These are phyloP conservation scores for Microcebus ravelobensis DNA, from an alignment of 2,113 vertebrate genomes.

Conservation along the genomic window DNA sequence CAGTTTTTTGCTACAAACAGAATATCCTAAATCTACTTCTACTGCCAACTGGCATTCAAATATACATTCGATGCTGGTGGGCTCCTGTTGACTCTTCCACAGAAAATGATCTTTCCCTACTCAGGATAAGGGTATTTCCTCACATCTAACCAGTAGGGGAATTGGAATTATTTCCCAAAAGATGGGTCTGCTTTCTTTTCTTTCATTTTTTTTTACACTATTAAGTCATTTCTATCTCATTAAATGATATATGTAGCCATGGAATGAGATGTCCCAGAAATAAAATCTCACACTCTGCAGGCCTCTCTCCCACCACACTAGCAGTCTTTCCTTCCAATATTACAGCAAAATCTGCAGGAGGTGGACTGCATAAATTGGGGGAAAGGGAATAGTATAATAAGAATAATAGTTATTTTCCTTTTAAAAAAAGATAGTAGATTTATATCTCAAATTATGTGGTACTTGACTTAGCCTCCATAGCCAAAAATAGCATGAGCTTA, in stretches of 20 bases:
- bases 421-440: conserved; percentile 7
- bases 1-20: background rate
- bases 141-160: background rate
- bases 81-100: background rate
- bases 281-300: background rate
- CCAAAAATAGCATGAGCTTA: conserved; percentile 60
- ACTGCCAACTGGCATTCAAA: background rate
- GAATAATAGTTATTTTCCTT: background rate
- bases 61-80: background rate
- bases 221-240: background rate
- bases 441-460: conserved; percentile 53
- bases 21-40: background rate
- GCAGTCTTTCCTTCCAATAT: background rate
- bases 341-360: conserved; percentile 12
- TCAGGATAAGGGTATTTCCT: background rate
- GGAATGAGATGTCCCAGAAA: background rate
- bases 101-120: background rate
- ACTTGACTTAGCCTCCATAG: conserved; percentile 9
- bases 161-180: background rate
- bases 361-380: background rate
- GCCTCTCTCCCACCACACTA: background rate
- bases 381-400: background rate
- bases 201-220: background rate
- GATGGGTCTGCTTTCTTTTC: background rate
- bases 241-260: background rate